Conservation (phyloP, 2,797 vertebrate species). For the Molothrus ater region DNA sequence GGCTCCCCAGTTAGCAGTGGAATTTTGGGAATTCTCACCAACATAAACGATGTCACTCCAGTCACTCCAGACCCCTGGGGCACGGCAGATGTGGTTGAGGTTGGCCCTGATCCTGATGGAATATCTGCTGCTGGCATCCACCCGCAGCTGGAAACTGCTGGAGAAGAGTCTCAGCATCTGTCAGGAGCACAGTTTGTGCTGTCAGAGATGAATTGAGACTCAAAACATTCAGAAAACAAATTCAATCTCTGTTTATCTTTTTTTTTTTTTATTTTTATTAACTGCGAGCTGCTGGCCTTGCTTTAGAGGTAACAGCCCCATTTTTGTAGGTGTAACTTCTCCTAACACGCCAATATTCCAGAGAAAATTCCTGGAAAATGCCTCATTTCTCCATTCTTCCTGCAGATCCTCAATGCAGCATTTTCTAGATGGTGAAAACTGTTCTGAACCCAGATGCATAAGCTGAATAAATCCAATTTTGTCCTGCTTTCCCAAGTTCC, state of each 20-base stretch:
- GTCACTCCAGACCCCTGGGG: constrained; percentile 53
- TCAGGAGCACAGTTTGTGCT: neutral
- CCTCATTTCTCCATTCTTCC: neutral
- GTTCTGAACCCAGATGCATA: neutral
- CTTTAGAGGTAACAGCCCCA: neutral
- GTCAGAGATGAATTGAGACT: neutral
- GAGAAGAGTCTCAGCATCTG: constrained; percentile 32
- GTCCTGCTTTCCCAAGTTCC: neutral
- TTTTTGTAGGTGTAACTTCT: neutral
- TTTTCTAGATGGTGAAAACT: neutral
- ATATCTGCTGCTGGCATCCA: constrained; percentile 32
- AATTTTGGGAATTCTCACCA: constrained; percentile 53
- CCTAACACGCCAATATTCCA: neutral
- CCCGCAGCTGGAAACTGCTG: neutral
- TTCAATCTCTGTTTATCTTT: neutral
- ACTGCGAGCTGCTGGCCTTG: neutral
- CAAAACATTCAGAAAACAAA: neutral
- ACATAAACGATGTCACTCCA: constrained; percentile 56
- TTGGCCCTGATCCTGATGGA: constrained; percentile 61
- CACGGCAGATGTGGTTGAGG: neutral
- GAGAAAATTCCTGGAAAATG: neutral
- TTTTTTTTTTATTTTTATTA: too few relatives aligned
- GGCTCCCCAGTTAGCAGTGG: neutral
- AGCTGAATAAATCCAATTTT: neutral
- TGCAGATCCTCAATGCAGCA: neutral